Evolutionary conservation across 2,888 invertebrate species (phyloP), one percentile per base, ranked within the genome.

Genomic region (Lithophane socia): DNA sequence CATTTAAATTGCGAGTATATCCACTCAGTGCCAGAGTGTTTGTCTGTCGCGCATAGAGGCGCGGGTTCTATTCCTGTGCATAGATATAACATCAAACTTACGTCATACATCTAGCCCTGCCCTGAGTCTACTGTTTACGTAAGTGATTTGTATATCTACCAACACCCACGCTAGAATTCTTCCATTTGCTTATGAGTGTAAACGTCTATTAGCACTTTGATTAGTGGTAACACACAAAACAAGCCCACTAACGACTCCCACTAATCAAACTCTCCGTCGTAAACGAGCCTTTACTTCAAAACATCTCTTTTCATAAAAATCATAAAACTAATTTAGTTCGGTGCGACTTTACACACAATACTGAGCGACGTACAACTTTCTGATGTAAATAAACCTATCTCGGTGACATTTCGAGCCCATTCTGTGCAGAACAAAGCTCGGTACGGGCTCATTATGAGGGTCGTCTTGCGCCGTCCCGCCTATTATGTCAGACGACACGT

Each of bases 351-450:
- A 79, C 85, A 84, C 80, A 86, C 84, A 88, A 88, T 87, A 82
- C 83, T 64, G 75, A 82, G 71, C 75, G 85, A 83, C 79, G 80
- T 82, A 79, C 82, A 83, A 86, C 88, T 88, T 87, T 89, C 88
- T 87, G 86, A 88, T 89, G 89, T 89, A 89, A 89, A 88, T 89
- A 87, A 85, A 87, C 85, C 85, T 86, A 89, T 89, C 88, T 87
- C 79, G 76, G 82, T 85, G 86, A 85, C 86, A 89, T 88, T 89
- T 87, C 71, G 75, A 82, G 80, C 61, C 79, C 85, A 84, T 88
- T 86, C 85, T 80, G 68, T 76, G 64, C 67, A 73, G 81, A 89
- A 87, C 87, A 89, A 88, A 89, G 86, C 84, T 79, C 78, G 74
- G 87, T 87, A 78, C 87, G 81, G 75, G 88, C 85, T 89, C 88